phyloP scores from a whole-genome alignment of 1,140 invertebrate genomes.

The Danaus melanippus region DNA sequence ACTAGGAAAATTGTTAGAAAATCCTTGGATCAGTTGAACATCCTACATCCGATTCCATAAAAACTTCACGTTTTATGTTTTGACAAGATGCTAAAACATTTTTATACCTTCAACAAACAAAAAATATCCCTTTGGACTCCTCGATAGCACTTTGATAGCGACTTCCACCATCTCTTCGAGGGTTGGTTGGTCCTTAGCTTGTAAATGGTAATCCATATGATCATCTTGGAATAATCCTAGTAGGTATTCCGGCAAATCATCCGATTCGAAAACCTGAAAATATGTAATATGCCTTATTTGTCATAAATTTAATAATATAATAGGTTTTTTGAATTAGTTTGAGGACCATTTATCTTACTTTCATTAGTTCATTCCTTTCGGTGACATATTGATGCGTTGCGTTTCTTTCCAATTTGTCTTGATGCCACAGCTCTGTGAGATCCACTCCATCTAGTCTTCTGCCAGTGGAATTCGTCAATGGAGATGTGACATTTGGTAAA shows the following conservation, averaged over 20 bases:
- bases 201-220: slow-evolving; percentile 72
- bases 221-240: slow-evolving; percentile 74
- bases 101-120: slow-evolving; percentile 89
- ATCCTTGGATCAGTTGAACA: too few species aligned
- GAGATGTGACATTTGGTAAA: slow-evolving; percentile 73
- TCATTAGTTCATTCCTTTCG: slow-evolving; percentile 52
- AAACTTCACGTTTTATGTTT: too few species aligned
- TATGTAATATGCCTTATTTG: not conserved
- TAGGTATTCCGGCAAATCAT: slow-evolving; percentile 72
- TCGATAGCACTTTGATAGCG: slow-evolving; percentile 85
- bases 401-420: slow-evolving; percentile 45
- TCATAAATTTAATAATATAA: not conserved
- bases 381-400: slow-evolving; percentile 50
- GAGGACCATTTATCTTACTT: slow-evolving; percentile 30
- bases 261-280: slow-evolving; percentile 48
- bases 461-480: slow-evolving; percentile 70
- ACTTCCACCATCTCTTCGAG: slow-evolving; percentile 89
- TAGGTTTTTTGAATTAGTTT: not conserved
- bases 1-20: too few species aligned
- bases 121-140: slow-evolving; percentile 88
- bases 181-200: slow-evolving; percentile 76
- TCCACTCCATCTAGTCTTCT: slow-evolving; percentile 61
- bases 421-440: slow-evolving; percentile 70
- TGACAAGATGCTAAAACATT: not conserved
- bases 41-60: too few species aligned